phyloP scores from a whole-genome alignment of 2,888 invertebrate species.

The Papilio protenor region DNA sequence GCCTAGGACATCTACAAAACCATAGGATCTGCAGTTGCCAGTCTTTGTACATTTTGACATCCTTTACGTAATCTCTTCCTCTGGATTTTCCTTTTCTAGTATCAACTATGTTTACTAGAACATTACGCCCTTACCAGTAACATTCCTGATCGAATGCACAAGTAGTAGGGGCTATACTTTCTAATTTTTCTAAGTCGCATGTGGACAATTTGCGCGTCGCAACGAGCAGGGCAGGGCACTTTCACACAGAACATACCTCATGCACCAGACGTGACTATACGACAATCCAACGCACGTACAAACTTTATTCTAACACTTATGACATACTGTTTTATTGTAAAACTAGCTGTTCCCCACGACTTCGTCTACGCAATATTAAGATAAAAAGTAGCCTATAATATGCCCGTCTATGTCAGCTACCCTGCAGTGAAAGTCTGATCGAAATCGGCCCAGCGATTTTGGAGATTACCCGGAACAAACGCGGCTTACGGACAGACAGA shows the following conservation, averaged over 20 bases:
- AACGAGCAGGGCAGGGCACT: constrained; percentile 14
- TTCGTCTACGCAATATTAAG: too few species aligned
- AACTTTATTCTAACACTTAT: constrained; percentile 19
- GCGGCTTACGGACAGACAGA: too few species aligned
- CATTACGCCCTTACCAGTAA: constrained; percentile 16
- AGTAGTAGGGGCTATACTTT: constrained; percentile 28
- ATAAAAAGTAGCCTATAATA: too few species aligned
- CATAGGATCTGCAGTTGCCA: too few species aligned
- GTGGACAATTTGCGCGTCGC: constrained; percentile 21
- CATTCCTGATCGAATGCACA: constrained; percentile 16
- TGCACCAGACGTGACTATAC: constrained; percentile 32
- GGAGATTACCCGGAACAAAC: too few species aligned
- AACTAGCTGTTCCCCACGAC: too few species aligned
- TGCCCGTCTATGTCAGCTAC: too few species aligned
- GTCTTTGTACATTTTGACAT: background rate
- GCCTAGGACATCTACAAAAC: too few species aligned
- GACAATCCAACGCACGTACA: constrained; percentile 19
- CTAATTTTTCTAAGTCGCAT: constrained; percentile 38
- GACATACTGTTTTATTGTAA: background rate
- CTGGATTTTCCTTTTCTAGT: background rate
- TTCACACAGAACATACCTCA: constrained; percentile 29
- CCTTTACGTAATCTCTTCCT: background rate
- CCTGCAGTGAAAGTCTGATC: too few species aligned
- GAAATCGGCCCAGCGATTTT: too few species aligned
- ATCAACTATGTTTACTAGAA: background rate